phyloP scores from a whole-genome alignment of 2,797 vertebrate genomes.

The Uromys caudimaculatus region DNA sequence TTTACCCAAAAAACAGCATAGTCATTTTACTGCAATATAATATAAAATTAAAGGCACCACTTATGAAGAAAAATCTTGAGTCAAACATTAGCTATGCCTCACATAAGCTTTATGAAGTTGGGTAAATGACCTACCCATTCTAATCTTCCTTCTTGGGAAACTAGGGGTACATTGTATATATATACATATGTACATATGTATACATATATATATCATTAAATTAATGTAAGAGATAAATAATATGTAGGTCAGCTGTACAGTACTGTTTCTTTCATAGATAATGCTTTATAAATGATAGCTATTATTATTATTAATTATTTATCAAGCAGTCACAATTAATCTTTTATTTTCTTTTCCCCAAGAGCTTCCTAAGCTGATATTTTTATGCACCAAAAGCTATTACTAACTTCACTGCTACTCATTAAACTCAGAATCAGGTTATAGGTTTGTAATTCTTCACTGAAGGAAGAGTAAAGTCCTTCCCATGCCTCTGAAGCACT shows the following conservation, averaged over 20 bases:
- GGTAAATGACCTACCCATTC: neutral
- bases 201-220: neutral
- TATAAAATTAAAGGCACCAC: neutral
- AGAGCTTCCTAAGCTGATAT: neutral
- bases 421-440: neutral
- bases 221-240: neutral
- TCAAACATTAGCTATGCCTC: neutral
- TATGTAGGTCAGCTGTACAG: neutral
- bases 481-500: neutral
- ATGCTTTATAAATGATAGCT: neutral
- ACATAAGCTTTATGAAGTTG: neutral
- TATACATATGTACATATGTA: too few relatives aligned
- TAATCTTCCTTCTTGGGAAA: neutral
- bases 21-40: neutral
- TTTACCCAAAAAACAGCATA: neutral
- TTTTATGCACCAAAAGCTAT: neutral
- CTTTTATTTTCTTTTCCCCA: neutral
- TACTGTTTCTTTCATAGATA: neutral
- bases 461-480: neutral
- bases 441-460: neutral
- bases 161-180: neutral
- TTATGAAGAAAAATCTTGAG: neutral
- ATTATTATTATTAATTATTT: slow-evolving; percentile 14
- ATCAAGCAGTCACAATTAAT: neutral
- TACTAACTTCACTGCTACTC: neutral